Conservation (phyloP, 1,140 invertebrate genomes). For the Oedothorax gibbosus region DNA sequence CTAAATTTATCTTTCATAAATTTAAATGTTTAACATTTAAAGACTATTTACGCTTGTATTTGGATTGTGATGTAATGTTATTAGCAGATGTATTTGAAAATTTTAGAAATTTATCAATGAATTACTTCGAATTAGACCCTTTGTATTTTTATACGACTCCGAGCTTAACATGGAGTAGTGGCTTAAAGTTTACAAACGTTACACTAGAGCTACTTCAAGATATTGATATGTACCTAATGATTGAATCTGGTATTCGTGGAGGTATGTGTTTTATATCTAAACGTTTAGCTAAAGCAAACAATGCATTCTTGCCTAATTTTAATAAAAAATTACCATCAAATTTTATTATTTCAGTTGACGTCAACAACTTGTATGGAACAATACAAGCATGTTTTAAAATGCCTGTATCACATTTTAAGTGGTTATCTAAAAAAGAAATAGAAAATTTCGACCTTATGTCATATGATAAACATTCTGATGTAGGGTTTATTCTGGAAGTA, state of each 20-base stretch:
- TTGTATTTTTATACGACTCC: constrained; percentile 37
- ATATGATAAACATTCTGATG: not conserved
- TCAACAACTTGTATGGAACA: constrained; percentile 11
- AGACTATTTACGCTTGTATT: constrained; percentile 64
- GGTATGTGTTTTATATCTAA: constrained; percentile 6
- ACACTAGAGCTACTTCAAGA: constrained; percentile 36
- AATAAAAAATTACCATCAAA: constrained; percentile 1
- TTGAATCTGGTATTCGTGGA: constrained; percentile 26
- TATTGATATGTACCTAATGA: constrained; percentile 31
- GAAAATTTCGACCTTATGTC: constrained; percentile 7
- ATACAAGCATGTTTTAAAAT: not conserved
- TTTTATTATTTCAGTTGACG: constrained; percentile 16
- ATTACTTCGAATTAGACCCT: constrained; percentile 35
- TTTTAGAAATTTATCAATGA: constrained; percentile 62
- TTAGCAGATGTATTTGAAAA: constrained; percentile 64
- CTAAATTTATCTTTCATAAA: constrained; percentile 63
- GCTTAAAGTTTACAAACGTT: constrained; percentile 11
- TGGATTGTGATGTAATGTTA: constrained; percentile 62
- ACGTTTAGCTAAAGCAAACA: not conserved
- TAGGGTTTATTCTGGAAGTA: constrained; percentile 22
- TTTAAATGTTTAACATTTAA: constrained; percentile 63
- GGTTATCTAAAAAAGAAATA: not conserved
- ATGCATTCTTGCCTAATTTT: constrained; percentile 4
- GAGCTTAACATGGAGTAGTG: constrained; percentile 16
- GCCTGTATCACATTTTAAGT: not conserved